Percentiles rank a stretch among this genome's conserved stretches.
These are phyloP conservation scores for Crocallis elinguaria DNA, from an alignment of 2,888 invertebrate genomes.

Conservation along the genomic window DNA sequence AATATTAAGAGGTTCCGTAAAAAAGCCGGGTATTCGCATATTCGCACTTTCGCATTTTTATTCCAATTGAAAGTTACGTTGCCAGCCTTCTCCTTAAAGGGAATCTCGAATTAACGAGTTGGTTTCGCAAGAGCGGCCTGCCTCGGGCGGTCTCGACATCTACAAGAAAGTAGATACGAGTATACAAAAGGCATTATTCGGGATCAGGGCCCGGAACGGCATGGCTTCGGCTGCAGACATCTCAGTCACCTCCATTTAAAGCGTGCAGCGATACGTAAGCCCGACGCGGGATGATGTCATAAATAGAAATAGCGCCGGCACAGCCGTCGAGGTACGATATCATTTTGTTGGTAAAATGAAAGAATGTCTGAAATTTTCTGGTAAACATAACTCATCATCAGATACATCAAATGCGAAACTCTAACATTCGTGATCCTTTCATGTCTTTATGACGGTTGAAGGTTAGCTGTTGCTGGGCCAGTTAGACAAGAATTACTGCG, in stretches of 20 bases:
- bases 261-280: conserved; percentile 85
- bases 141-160: conserved; percentile 60
- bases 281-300: conserved; percentile 85
- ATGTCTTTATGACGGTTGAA: conserved; percentile 6
- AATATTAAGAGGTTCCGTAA: conserved; percentile 21
- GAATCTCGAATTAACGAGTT: conserved; percentile 80
- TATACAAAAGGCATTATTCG: conserved; percentile 79
- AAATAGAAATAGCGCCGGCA: conserved; percentile 84
- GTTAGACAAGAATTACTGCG: conserved; percentile 17
- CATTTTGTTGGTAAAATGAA: conserved; percentile 72
- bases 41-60: conserved; percentile 64
- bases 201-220: conserved; percentile 81
- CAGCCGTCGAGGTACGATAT: conserved; percentile 62
- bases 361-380: conserved; percentile 54
- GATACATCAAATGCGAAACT: conserved; percentile 2
- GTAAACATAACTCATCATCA: conserved; percentile 49
- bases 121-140: conserved; percentile 72
- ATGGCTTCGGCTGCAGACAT: conserved; percentile 81
- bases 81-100: conserved; percentile 74
- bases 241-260: conserved; percentile 84
- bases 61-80: conserved; percentile 62
- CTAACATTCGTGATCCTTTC: conserved; percentile 6
- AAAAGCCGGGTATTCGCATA: conserved; percentile 43
- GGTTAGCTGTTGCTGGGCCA: conserved; percentile 14
- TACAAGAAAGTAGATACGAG: conserved; percentile 63